Conservation (phyloP, 2,797 vertebrate genomes). For the Ptychadena robeensis region DNA sequence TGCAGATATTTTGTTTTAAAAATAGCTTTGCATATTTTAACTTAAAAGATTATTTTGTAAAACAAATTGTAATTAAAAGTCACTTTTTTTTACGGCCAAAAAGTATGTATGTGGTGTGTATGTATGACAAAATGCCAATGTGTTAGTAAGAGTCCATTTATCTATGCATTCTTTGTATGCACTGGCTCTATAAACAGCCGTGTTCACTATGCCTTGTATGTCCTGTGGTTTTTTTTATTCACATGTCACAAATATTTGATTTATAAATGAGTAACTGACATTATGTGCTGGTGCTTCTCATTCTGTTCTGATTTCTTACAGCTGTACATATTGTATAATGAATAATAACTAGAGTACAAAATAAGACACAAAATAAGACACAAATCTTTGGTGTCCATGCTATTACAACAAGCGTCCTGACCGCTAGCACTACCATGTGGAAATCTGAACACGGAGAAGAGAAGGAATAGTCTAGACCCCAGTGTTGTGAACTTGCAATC, state of each 20-base stretch:
- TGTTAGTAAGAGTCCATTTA: constrained; percentile 78
- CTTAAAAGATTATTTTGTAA: constrained; percentile 65
- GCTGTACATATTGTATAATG: not conserved
- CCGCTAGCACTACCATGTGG: too few species aligned
- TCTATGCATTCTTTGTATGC: constrained; percentile 93
- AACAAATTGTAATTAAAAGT: constrained; percentile 69
- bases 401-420: too few species aligned
- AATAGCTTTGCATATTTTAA: constrained; percentile 67
- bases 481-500: too few species aligned
- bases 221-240: constrained; percentile 68
- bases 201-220: constrained; percentile 81
- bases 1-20: constrained; percentile 64
- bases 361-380: too few species aligned
- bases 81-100: constrained; percentile 86
- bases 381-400: too few species aligned
- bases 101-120: constrained; percentile 76
- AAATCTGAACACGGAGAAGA: too few species aligned
- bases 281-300: constrained; percentile 5
- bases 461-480: too few species aligned
- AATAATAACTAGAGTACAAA: not conserved
- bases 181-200: constrained; percentile 73
- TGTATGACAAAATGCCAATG: constrained; percentile 67
- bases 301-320: not conserved
- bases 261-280: constrained; percentile 21
- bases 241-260: constrained; percentile 18